These are phyloP conservation scores for Spermophilus dauricus DNA, from an alignment of 2,113 vertebrate genomes.

Conservation along the genomic window DNA sequence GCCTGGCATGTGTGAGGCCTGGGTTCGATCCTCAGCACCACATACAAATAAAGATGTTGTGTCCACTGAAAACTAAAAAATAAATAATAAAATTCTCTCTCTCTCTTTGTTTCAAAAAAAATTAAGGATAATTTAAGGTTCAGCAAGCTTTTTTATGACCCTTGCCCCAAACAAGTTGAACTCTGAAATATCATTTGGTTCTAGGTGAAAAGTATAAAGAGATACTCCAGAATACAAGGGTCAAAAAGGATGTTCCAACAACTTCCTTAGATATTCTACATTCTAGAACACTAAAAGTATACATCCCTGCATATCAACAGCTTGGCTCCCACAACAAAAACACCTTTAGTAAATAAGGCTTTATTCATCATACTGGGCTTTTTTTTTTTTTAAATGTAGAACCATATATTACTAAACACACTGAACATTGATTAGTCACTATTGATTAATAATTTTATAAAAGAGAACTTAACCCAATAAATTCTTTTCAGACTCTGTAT, in stretches of 20 bases:
- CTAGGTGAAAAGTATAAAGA: slow-evolving; percentile 20
- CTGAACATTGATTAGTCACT: neutral
- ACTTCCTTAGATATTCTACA: slow-evolving; percentile 20
- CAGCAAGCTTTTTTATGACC: neutral
- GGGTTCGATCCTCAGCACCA: no score
- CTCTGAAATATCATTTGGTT: slow-evolving; percentile 15
- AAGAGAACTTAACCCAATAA: slow-evolving; percentile 28
- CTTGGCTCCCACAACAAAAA: slow-evolving; percentile 2
- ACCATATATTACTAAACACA: neutral
- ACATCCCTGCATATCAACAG: neutral
- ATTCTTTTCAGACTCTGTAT: neutral
- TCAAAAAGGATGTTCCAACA: neutral
- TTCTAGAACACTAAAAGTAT: slow-evolving; percentile 31
- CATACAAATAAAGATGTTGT: no score
- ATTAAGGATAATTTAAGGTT: slow-evolving; percentile 2
- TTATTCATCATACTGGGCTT: neutral
- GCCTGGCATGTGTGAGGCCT: no score
- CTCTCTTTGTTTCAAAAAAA: no score
- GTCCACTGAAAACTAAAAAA: no score
- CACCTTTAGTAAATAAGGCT: slow-evolving; percentile 23
- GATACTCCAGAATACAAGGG: neutral
- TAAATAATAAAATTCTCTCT: no score
- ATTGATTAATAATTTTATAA: neutral
- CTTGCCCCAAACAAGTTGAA: slow-evolving; percentile 21
- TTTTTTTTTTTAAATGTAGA: neutral